Evolutionary conservation across 2,888 invertebrate species (phyloP), one percentile per base, ranked within the genome.

Genomic region (Sinopyrophorus schimmeli): DNA sequence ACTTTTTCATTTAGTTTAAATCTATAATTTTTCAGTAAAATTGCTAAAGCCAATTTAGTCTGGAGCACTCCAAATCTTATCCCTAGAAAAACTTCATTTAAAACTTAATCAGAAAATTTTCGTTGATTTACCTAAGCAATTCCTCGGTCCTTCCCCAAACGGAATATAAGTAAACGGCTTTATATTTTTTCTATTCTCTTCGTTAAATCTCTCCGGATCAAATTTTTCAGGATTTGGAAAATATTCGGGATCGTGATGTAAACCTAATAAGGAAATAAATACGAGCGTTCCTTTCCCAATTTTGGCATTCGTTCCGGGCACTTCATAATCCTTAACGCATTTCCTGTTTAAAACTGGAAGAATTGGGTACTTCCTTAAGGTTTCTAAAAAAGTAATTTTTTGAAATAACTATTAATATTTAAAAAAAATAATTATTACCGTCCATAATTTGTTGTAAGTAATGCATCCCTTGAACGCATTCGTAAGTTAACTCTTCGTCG

Each of bases 361-460:
- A n/a, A 49, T 37, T 6, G 53, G 53, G 21, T 49, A 53, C 24
- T 41, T 49, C n/a, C 53, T 38, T 9, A 53, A 10, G 3, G 53
- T 41, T 40, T 53, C 53, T 53, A 12, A 17, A 38, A 41, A 41
- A 6, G 2, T 14, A 21, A 1, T 14, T 5, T 20, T 5, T 7
- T 20, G 7, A 20, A 20, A 20, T 5, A 20, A 20, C 5, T 20
- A 20, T 5, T 5, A 20, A 20, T 6, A 20, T 20, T 20, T 6
- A 20, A 20, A 20, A 20, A 20, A 20, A 20, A 6, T 20, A 20
- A 5, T 5, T 32, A 24, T 3, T 76, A 62, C 62, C 60, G 5
- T 60, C 32, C 7, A 78, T 61, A 5, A 77, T 73, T 59, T 73
- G 71, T 35, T 75, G 74, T 40, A 79, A 55, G 57, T 77, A 79